Evolutionary conservation across 1,140 invertebrate species (phyloP), one percentile per base, ranked within the genome.

Genomic region (Oreohelix idahoensis): DNA sequence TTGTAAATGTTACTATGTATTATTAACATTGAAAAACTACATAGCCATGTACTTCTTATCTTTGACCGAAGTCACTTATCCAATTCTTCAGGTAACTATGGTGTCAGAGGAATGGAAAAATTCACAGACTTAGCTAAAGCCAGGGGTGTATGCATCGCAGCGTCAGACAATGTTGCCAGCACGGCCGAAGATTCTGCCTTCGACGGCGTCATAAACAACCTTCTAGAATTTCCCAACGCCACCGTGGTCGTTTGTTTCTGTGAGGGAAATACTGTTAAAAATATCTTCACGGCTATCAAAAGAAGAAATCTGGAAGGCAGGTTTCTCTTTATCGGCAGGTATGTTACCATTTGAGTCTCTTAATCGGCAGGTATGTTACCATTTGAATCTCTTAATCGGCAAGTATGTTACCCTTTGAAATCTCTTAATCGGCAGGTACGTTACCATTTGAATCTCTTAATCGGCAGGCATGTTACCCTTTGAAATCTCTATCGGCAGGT

Each of bases 81-180:
- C n/a, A n/a, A n/a, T n/a, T n/a, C n/a, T n/a, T n/a, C 93, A 96
- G 96, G 96, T 85, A 96, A 95, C 92, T 97, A 97, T 91, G 96
- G 96, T 0, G 95, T 95, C 86, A 95, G 95, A 80, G 96, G 96
- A n/a, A 96, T 96, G 88, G 95, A 96, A 88, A 95, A 94, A 39
- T 96, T 97, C 92, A 94, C 95, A 36, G 94, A 95, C 87, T 88
- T 95, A 83, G 95, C 95, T 13, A 94, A 95, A 84, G 90, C 94
- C 79, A 94, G 93, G 26, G 94, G 94, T 38, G 94, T 96, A 63
- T 97, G 96, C 90, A 95, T 96, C 35, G 96, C 96, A 8, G 94
- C 95, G 78, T 94, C 84, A 70, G 95, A 95, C 87, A 94, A 94
- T 0, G 94, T 96, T n/a, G 91, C 95, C 10, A 95, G 94, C 85